Base-by-base conservation (phyloP, 2,888 invertebrate species). In the Marasmarcha lunaedactyla region DNA sequence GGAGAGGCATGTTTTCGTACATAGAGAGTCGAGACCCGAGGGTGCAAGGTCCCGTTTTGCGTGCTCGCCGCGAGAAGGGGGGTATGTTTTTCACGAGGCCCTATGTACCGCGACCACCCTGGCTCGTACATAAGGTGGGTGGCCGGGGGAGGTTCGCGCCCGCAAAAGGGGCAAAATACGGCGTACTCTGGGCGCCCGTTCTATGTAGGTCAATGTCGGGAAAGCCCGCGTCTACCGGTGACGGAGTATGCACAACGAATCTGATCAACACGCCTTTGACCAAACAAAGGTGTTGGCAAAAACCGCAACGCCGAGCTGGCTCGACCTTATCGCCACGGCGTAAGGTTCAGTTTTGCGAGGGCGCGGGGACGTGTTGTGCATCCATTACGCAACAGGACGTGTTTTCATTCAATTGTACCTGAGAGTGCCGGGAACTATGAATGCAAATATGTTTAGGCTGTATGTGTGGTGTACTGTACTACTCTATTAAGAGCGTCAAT, bases 181-280 rank as follows among this genome's bases (percentile, higher is more conserved):
- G 77, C 77, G 81, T 79, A 77, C 79, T 81, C 77, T 79, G 81
- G 76, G 81, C 78, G 78, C 81, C 76, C 76, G 79, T 62, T 77
- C 77, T 78, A 83, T 83, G 78, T 84, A 81, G 85, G 85, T 85
- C 85, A 85, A 85, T 85, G 85, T 79, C 84, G 84, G 84, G 84
- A 81, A 84, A 84, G 78, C 81, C 81, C 81, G 81, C 79, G 81
- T 83, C 81, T 83, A 72, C 81, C 77, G 72, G 78, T 81, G 81
- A 83, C 81, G 77, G 71, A 81, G 71, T 81, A 81, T 83, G 81
- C 81, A 81, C 81, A 79, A 77, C 78, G 78, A 81, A 79, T 78
- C 81, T 71, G 78, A 81, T 83, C 83, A 78, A 79, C 79, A 77
- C 71, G 69, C 68, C 73, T 67, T 65, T 66, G 69, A 70, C 72